phyloP scores from a whole-genome alignment of 2,113 vertebrate species.

The Ageneiosus marmoratus region DNA sequence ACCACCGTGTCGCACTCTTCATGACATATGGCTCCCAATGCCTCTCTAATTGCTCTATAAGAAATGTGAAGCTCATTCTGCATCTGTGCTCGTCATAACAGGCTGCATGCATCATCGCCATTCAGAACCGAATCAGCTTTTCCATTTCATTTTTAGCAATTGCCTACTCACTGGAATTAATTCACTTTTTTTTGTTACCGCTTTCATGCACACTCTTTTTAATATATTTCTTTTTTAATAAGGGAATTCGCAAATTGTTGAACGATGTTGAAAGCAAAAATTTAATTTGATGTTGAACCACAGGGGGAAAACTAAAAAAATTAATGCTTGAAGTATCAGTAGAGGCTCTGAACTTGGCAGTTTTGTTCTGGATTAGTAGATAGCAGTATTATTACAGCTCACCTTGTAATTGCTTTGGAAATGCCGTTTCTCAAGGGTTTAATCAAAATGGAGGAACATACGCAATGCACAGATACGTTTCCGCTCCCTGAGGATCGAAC shows the following conservation, averaged over 20 bases:
- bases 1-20: conserved; percentile 18
- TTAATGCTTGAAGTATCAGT: conserved; percentile 1
- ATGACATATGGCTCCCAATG: conserved; percentile 44
- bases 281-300: conserved; percentile 13
- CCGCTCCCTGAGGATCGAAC: neutral
- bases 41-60: conserved; percentile 48
- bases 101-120: conserved; percentile 27
- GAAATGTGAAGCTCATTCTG: conserved; percentile 42
- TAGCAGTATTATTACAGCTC: neutral
- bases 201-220: neutral
- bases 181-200: neutral
- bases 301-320: neutral
- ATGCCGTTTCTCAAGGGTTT: neutral
- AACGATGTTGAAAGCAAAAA: conserved; percentile 26
- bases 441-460: conserved; percentile 3
- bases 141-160: neutral
- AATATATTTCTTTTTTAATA: conserved; percentile 10
- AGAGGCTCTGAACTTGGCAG: neutral
- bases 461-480: neutral
- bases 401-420: neutral
- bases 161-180: conserved; percentile 29
- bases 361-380: neutral
- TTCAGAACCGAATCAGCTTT: conserved; percentile 16
- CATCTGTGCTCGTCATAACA: conserved; percentile 34
- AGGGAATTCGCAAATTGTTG: conserved; percentile 24